Conservation (phyloP, 2,113 vertebrate genomes). For the Eulacestoma nigropectus region DNA sequence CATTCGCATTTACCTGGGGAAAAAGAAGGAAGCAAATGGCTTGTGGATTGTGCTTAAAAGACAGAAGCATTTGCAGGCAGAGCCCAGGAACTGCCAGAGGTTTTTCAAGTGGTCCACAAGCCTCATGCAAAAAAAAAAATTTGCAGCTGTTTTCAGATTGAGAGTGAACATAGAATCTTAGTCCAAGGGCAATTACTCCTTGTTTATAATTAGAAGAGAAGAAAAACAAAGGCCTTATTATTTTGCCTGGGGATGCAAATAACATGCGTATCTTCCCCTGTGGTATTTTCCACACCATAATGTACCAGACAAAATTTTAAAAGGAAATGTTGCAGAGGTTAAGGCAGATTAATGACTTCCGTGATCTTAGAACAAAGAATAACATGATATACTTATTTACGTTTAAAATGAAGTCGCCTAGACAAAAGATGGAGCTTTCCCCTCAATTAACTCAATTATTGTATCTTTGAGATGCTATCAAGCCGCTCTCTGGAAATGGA, state of each 20-base stretch:
- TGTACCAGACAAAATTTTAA: slow-evolving; percentile 28
- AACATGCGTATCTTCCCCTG: background rate
- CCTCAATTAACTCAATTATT: slow-evolving; percentile 47
- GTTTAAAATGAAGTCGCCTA: background rate
- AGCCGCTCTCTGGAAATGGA: background rate
- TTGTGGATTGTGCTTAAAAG: background rate
- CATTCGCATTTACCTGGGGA: slow-evolving; percentile 93
- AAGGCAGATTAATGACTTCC: slow-evolving; percentile 49
- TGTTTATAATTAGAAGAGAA: slow-evolving; percentile 41
- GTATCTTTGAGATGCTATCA: slow-evolving; percentile 26
- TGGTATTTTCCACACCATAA: slow-evolving; percentile 31
- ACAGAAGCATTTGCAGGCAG: rapidly evolving
- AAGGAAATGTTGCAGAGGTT: slow-evolving; percentile 48
- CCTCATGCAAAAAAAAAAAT: background rate
- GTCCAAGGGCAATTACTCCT: slow-evolving; percentile 11
- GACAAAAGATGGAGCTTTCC: slow-evolving; percentile 26
- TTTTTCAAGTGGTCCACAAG: background rate
- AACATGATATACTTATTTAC: slow-evolving; percentile 38
- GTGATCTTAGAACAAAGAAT: slow-evolving; percentile 42
- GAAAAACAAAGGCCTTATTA: slow-evolving; percentile 36
- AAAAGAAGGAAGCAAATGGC: slow-evolving; percentile 17
- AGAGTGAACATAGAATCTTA: background rate
- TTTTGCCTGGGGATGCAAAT: slow-evolving; percentile 34
- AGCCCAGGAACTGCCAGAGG: background rate
- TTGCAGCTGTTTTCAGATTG: background rate